Evolutionary conservation across 2,113 vertebrate species (phyloP).

Genomic region (Ploceus nigricollis): DNA sequence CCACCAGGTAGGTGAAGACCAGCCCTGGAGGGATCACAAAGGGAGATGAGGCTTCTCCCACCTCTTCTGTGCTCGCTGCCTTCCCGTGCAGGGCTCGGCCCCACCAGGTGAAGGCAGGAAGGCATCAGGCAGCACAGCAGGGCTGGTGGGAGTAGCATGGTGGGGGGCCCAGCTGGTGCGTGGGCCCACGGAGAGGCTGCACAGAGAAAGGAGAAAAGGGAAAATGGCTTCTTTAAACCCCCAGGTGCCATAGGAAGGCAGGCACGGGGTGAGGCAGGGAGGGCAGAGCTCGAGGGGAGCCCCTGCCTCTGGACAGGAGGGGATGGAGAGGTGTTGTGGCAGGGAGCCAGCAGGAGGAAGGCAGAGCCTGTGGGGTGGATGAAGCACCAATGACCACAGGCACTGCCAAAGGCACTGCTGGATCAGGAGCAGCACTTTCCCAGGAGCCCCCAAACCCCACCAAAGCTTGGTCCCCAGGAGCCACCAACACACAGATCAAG

Average conservation of each 20-base stretch:
- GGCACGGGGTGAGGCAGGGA: neutral
- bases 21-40: neutral
- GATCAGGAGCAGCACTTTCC: neutral
- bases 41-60: neutral
- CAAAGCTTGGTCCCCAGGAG: neutral
- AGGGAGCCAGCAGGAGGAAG: neutral
- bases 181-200: slow-evolving; percentile 3
- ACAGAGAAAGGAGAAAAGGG: neutral
- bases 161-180: slow-evolving; percentile 57
- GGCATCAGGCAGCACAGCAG: neutral
- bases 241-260: neutral
- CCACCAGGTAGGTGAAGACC: no score
- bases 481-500: neutral
- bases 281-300: neutral
- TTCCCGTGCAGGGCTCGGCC: neutral
- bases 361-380: neutral
- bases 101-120: slow-evolving; percentile 4
- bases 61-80: neutral
- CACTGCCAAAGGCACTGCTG: neutral
- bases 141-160: slow-evolving; percentile 11
- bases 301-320: neutral
- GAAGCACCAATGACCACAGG: fast-evolving
- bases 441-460: neutral
- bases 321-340: neutral
- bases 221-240: neutral